A percentile compares a stretch with the other conserved stretches of the same genome.
Evolutionary conservation across 2,888 invertebrate genomes (phyloP).

Genomic region (Acanthosepion esculentum): DNA sequence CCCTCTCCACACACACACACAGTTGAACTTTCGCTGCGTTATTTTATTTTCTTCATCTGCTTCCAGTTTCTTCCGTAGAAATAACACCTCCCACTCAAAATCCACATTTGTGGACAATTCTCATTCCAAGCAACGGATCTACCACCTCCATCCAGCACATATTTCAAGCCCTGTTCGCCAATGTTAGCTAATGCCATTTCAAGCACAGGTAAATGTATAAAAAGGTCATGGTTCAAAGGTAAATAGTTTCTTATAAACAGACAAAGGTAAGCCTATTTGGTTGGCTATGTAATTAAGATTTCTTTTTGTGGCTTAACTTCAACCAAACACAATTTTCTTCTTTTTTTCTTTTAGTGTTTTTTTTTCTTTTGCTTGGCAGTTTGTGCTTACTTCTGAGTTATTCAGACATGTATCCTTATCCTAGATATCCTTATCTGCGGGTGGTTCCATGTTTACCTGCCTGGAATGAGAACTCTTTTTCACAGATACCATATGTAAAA

Average conservation of each 20-base stretch:
- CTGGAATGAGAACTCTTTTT: too few species aligned
- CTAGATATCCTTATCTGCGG: too few species aligned
- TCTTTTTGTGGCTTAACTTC: neutral
- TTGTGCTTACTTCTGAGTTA: neutral
- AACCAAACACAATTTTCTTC: neutral
- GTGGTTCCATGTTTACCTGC: too few species aligned
- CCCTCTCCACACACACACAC: neutral
- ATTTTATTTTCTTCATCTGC: neutral
- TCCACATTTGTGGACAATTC: neutral
- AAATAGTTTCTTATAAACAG: neutral
- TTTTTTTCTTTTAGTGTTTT: neutral
- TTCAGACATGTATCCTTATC: too few species aligned
- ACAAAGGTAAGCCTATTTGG: neutral
- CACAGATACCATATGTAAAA: too few species aligned
- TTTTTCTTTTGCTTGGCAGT: neutral
- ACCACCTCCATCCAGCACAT: too few species aligned
- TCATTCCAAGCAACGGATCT: neutral
- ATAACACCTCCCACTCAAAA: neutral
- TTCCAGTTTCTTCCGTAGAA: neutral
- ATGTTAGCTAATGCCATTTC: slow-evolving; percentile 20
- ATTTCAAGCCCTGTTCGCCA: neutral
- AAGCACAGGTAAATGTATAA: neutral
- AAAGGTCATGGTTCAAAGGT: neutral
- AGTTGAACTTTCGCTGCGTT: neutral
- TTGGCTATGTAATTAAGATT: neutral